These are phyloP conservation scores for Holcopasites calliopsidis DNA, from an alignment of 1,140 invertebrate species.

Conservation along the genomic window DNA sequence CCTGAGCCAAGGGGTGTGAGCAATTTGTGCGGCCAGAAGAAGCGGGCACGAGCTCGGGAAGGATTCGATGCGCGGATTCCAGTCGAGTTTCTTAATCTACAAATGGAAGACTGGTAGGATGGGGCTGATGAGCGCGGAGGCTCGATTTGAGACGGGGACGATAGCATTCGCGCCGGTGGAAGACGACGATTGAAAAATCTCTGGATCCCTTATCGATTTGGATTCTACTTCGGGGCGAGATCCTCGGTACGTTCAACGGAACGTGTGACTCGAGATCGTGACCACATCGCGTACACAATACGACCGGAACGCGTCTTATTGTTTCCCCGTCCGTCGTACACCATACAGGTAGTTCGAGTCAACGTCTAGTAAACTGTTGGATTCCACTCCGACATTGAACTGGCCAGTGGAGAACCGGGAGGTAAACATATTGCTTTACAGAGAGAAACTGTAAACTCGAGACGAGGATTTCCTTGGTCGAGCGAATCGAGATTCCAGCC, in stretches of 20 bases:
- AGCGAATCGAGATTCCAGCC: neutral
- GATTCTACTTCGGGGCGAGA: neutral
- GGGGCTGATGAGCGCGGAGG: slow-evolving; percentile 33
- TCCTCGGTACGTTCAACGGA: neutral
- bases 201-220: slow-evolving; percentile 12
- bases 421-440: no score
- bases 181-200: slow-evolving; percentile 39
- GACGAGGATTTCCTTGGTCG: neutral
- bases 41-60: slow-evolving; percentile 58
- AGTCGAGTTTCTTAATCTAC: slow-evolving; percentile 47
- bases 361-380: neutral
- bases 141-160: slow-evolving; percentile 34
- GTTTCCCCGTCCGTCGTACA: neutral
- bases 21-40: slow-evolving; percentile 55
- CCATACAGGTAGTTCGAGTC: neutral
- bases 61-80: slow-evolving; percentile 48
- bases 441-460: neutral
- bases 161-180: slow-evolving; percentile 29
- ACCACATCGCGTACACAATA: neutral
- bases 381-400: neutral
- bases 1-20: neutral
- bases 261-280: slow-evolving; percentile 3
- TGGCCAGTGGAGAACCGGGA: no score
- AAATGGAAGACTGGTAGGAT: slow-evolving; percentile 59
- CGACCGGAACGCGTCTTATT: neutral